Conservation (phyloP, 2,797 vertebrate species). For the Hippopotamyrus pictus region DNA sequence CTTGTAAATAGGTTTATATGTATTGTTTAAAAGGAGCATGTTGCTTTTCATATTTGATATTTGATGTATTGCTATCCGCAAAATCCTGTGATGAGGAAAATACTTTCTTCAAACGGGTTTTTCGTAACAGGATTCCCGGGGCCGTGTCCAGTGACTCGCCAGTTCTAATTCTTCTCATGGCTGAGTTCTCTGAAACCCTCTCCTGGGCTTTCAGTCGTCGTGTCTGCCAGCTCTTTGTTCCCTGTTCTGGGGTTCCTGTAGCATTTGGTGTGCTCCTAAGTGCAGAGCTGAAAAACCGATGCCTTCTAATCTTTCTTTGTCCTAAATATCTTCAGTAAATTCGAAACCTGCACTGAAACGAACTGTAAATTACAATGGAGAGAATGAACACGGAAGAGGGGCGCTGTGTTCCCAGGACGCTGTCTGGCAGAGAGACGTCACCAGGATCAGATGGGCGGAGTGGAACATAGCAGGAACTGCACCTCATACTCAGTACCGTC, state of each 20-base stretch:
- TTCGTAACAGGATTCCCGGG: not conserved
- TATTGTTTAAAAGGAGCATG: slow-evolving; percentile 17
- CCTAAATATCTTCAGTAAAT: not conserved
- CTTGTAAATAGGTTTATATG: slow-evolving; percentile 27
- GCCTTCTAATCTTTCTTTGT: not conserved
- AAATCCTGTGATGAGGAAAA: slow-evolving; percentile 5
- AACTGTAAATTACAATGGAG: not conserved
- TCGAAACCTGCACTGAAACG: not conserved
- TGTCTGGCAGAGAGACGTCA: not conserved
- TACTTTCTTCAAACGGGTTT: slow-evolving; percentile 9
- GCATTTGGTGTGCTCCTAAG: not conserved
- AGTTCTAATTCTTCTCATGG: not conserved
- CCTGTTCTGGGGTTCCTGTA: not conserved
- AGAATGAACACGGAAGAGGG: not conserved
- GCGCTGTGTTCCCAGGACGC: not conserved
- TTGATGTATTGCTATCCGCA: slow-evolving; percentile 10
- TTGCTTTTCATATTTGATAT: slow-evolving; percentile 20
- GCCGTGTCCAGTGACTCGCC: not conserved
- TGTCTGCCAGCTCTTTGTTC: not conserved
- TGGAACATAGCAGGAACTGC: not conserved
- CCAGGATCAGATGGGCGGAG: not conserved
- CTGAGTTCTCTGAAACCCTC: not conserved
- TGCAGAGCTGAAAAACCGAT: not conserved
- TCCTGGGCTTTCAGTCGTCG: not conserved
- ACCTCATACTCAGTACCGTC: not conserved